A percentile compares a stretch with the other conserved stretches of the same genome.
phyloP scores from a whole-genome alignment of 2,888 invertebrate species.

The Orthosia cruda region DNA sequence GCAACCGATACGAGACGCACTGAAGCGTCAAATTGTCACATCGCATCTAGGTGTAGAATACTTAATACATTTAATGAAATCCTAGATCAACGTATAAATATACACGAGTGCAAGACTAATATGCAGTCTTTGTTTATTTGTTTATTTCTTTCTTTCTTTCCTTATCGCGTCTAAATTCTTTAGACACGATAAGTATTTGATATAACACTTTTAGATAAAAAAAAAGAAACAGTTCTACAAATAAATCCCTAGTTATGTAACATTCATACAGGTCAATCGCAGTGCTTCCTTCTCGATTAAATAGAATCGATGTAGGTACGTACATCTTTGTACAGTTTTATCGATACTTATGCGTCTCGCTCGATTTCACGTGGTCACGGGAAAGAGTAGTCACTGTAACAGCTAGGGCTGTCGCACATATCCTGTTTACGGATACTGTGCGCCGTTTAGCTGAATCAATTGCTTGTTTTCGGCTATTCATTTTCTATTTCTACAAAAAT shows the following conservation, averaged over 20 bases:
- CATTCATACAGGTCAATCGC: too few species aligned
- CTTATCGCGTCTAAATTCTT: too few species aligned
- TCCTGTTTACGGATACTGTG: conserved; percentile 59
- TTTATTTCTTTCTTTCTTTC: too few species aligned
- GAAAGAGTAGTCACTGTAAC: conserved; percentile 65
- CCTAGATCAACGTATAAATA: neutral
- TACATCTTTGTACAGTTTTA: conserved; percentile 67
- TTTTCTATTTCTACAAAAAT: conserved; percentile 41
- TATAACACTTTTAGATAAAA: too few species aligned
- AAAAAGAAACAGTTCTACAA: too few species aligned
- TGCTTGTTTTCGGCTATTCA: conserved; percentile 47
- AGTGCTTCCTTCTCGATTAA: conserved; percentile 51
- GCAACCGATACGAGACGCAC: conserved; percentile 2
- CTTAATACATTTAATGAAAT: conserved; percentile 40
- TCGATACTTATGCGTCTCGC: conserved; percentile 78
- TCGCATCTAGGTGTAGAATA: neutral
- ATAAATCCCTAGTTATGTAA: too few species aligned
- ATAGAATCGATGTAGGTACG: conserved; percentile 50
- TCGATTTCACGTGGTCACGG: conserved; percentile 76
- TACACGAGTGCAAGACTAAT: neutral
- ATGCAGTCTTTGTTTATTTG: neutral
- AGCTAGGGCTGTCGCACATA: conserved; percentile 59
- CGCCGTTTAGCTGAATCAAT: conserved; percentile 46
- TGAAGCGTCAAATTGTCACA: conserved; percentile 29
- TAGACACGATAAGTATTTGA: too few species aligned